Percentiles rank a stretch among this genome's conserved stretches.
phyloP scores from a whole-genome alignment of 2,888 invertebrate species.

The Drosophila helvetica region DNA sequence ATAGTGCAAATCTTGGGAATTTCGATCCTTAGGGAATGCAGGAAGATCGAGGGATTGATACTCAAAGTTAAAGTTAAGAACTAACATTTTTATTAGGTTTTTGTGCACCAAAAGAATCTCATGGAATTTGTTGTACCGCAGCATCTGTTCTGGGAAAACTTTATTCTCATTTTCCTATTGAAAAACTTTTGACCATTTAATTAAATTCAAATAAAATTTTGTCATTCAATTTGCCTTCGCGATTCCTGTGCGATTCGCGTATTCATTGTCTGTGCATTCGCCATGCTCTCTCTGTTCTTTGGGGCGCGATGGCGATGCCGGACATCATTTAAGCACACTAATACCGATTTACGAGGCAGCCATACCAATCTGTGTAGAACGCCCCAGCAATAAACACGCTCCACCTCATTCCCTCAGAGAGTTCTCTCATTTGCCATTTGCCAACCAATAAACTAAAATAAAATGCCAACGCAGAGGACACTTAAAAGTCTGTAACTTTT shows the following conservation, averaged over 20 bases:
- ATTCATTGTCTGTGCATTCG: conserved; percentile 38
- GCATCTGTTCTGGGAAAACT: conserved; percentile 24
- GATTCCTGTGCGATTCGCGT: conserved; percentile 29
- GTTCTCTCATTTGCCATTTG: conserved; percentile 33
- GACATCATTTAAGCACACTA: conserved; percentile 51
- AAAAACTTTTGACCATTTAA: conserved; percentile 42
- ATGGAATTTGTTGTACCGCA: background rate
- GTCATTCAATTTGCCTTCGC: conserved; percentile 38
- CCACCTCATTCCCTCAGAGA: conserved; percentile 13
- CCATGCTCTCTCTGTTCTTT: background rate
- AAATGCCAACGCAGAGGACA: conserved; percentile 48
- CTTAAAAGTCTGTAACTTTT: conserved; percentile 56
- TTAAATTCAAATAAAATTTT: conserved; percentile 47
- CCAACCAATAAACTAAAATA: conserved; percentile 61
- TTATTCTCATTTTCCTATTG: conserved; percentile 10
- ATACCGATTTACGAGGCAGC: conserved; percentile 57
- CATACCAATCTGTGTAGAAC: conserved; percentile 35
- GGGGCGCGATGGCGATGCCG: background rate
- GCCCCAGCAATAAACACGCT: conserved; percentile 51
- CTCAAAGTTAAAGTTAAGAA: too few species aligned
- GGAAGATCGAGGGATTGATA: too few species aligned
- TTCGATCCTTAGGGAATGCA: too few species aligned
- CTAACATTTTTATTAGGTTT: too few species aligned
- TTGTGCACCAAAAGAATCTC: background rate
- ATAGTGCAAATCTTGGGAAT: background rate